Conservation (phyloP, 2,113 vertebrate species). For the Leptodactylus fuscus region DNA sequence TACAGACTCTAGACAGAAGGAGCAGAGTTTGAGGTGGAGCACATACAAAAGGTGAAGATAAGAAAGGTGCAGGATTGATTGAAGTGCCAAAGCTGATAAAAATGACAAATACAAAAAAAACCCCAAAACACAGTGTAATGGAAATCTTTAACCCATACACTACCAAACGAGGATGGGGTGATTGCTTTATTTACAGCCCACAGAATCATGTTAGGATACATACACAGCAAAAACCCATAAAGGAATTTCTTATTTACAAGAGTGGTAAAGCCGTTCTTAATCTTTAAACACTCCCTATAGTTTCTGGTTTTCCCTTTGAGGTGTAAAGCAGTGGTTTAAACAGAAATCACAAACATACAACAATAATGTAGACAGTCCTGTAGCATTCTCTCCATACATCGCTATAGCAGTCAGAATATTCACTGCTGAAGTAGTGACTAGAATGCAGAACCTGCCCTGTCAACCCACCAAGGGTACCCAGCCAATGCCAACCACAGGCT, state of each 20-base stretch:
- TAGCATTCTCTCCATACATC: not conserved
- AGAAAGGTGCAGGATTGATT: not conserved
- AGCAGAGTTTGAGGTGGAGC: not conserved
- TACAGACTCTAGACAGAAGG: not conserved
- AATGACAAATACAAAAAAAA: not conserved
- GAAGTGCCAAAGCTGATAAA: not conserved
- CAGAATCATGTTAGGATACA: conserved; percentile 26
- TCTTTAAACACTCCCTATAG: conserved; percentile 37
- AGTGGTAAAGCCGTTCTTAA: conserved; percentile 17
- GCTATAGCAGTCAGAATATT: not conserved
- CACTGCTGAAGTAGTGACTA: not conserved
- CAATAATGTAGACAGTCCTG: not conserved
- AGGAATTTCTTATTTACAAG: conserved; percentile 46
- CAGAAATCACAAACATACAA: conserved; percentile 10
- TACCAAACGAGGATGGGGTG: not conserved
- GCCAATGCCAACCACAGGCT: conserved; percentile 42
- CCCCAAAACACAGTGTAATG: not conserved
- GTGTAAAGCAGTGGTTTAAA: conserved; percentile 52
- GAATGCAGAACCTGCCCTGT: not conserved
- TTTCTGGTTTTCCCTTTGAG: conserved; percentile 12
- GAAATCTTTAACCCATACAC: conserved; percentile 18
- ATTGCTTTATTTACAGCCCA: conserved; percentile 43
- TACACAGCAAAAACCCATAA: conserved; percentile 44
- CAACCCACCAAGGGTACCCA: conserved; percentile 3
- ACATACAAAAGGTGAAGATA: not conserved